Evolutionary conservation across 2,888 invertebrate genomes (phyloP), one percentile per base, ranked within the genome.

Genomic region (Dendrolimus houi): DNA sequence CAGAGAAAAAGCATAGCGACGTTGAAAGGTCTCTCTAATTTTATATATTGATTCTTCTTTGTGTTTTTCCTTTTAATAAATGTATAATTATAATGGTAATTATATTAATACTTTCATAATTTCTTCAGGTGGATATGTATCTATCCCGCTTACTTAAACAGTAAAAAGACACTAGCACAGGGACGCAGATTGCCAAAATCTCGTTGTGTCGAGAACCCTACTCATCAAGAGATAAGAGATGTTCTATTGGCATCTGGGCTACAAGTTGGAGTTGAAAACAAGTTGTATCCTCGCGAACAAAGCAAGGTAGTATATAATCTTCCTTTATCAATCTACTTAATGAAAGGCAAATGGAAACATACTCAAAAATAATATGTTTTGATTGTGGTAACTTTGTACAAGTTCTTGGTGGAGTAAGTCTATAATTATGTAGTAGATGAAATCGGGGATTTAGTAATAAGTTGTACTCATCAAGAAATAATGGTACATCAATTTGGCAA

Each of bases 121-220:
- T 29, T 56, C 72, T 77, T 53, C 87, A 96, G 96, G 77, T 99
- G 99, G 99, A 92, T 99, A 59, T 98, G 98, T 77, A 94, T 99
- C 62, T 99, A 99, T 83, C 99, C 99, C 58, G 96, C 97, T 0
- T 99, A 99, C 72, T 92, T 99, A 56, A 99, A 99, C 78, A 97
- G 95, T 70, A 98, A 97, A 77, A 98, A 97, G 80, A 96, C 97
- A 0, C 81, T 96, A 13, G 96, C 96, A 1, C 95, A 98, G 81
- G 99, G 99, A 7, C 92, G 99, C 47, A 93, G 94, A 67, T 88
- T 99, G 29, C 86, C 96, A 1, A 97, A 97, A 83, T 92, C 94
- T 1, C 94, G 94, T 77, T 97, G 97, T 79, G 96, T 99, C 0
- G 98, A 99, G 69, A 98, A 98, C 83, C 99, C 99, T 12, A 97